Conservation (phyloP, 2,113 vertebrate species). For the Bambusicola thoracicus region DNA sequence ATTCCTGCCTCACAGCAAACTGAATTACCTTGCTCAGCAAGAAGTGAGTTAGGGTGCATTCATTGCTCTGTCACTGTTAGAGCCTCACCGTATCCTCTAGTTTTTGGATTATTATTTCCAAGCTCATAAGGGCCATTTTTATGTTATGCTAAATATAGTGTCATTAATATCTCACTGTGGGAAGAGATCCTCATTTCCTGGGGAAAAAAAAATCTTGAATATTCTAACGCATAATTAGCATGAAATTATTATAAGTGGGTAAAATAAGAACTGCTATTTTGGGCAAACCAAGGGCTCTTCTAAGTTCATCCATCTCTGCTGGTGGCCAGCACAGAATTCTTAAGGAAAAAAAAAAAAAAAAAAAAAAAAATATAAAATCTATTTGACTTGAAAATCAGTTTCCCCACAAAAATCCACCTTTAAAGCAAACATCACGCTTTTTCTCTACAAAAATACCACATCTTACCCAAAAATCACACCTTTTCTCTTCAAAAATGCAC, state of each 20-base stretch:
- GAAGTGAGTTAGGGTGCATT: neutral
- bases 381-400: no score
- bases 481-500: no score
- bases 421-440: no score
- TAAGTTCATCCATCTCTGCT: neutral
- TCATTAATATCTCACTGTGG: constrained; percentile 39
- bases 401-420: no score
- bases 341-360: neutral
- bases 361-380: no score
- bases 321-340: neutral
- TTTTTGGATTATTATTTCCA: constrained; percentile 7
- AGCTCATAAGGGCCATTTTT: constrained; percentile 3
- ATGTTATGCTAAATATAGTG: constrained; percentile 12
- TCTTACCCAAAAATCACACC: no score
- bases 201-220: neutral
- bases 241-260: constrained; percentile 15
- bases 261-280: constrained; percentile 55
- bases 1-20: neutral
- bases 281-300: constrained; percentile 35
- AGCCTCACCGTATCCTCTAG: neutral
- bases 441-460: no score
- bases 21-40: neutral
- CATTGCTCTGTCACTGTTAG: neutral
- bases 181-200: constrained; percentile 40
- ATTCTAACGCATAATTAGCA: constrained; percentile 42